These are phyloP conservation scores for Peromyscus polionotus DNA, from an alignment of 2,113 vertebrate species.

Conservation along the genomic window DNA sequence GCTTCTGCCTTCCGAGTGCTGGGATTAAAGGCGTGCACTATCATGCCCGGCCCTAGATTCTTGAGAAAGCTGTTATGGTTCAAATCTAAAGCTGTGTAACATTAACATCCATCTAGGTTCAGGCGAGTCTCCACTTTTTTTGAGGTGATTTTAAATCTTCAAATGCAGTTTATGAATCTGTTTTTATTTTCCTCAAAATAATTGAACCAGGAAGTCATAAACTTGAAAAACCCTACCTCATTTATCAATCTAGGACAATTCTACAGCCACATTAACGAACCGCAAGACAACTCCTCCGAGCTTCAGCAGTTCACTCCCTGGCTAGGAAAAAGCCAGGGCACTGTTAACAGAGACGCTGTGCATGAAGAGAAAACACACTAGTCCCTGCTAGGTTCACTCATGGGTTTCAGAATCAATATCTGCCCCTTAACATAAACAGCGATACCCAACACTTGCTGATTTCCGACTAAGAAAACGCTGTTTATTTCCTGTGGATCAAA, in stretches of 20 bases:
- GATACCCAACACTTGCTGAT: not conserved
- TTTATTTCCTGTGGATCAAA: constrained; percentile 35
- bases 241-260: constrained; percentile 16
- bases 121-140: not conserved
- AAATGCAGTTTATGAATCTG: constrained; percentile 13
- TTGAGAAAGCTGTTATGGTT: constrained; percentile 24
- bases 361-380: not conserved
- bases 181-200: constrained; percentile 19
- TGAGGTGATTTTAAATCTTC: constrained; percentile 10
- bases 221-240: not conserved
- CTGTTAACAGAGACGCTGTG: not conserved
- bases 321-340: not conserved
- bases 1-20: no score
- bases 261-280: not conserved
- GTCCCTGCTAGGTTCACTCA: not conserved
- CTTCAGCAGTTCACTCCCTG: not conserved
- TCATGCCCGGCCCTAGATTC: not conserved
- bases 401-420: not conserved
- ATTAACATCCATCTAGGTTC: not conserved
- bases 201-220: constrained; percentile 23
- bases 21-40: no score
- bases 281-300: not conserved
- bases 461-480: constrained; percentile 35
- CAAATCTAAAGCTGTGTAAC: constrained; percentile 17
- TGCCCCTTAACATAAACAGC: constrained; percentile 45